These are phyloP conservation scores for Copidosoma floridanum DNA, from an alignment of 1,140 invertebrate species.

Conservation along the genomic window DNA sequence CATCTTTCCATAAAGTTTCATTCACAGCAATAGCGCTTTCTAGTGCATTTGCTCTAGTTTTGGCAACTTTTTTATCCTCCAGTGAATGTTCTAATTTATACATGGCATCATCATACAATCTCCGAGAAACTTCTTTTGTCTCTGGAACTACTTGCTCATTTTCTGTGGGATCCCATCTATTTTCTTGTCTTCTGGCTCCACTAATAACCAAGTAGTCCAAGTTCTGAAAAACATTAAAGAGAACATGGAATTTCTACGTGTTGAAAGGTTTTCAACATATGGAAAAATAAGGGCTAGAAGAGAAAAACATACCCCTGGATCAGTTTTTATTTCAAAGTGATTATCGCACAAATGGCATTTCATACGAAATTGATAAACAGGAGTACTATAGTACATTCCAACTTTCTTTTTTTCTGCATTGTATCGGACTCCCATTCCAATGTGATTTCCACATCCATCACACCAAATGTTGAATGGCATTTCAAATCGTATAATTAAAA, in stretches of 20 bases:
- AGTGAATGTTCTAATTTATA: conserved; percentile 90
- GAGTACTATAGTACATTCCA: conserved; percentile 98
- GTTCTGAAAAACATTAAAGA: conserved; percentile 70
- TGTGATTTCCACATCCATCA: conserved; percentile 95
- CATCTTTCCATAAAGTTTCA: conserved; percentile 81
- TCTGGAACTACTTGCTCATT: conserved; percentile 93
- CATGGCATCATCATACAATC: conserved; percentile 93
- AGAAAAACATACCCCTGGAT: conserved; percentile 79
- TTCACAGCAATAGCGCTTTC: conserved; percentile 75
- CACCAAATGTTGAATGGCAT: conserved; percentile 99
- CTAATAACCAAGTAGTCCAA: conserved; percentile 95
- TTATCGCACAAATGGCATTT: conserved; percentile 99
- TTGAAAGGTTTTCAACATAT: conserved; percentile 57
- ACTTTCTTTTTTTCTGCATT: conserved; percentile 99
- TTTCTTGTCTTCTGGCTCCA: conserved; percentile 94
- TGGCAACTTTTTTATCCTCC: conserved; percentile 74
- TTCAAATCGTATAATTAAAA: conserved; percentile 98
- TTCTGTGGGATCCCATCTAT: conserved; percentile 94
- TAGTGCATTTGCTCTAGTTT: conserved; percentile 69
- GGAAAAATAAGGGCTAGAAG: neutral
- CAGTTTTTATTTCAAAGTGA: conserved; percentile 98
- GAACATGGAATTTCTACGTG: conserved; percentile 89
- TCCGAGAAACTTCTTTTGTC: conserved; percentile 83
- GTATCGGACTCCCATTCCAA: conserved; percentile 98
- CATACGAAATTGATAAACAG: conserved; percentile 98